A percentile compares a stretch with the other conserved stretches of the same genome.
Evolutionary conservation across 2,113 vertebrate species (phyloP).

Genomic region (Fulmarus glacialis): DNA sequence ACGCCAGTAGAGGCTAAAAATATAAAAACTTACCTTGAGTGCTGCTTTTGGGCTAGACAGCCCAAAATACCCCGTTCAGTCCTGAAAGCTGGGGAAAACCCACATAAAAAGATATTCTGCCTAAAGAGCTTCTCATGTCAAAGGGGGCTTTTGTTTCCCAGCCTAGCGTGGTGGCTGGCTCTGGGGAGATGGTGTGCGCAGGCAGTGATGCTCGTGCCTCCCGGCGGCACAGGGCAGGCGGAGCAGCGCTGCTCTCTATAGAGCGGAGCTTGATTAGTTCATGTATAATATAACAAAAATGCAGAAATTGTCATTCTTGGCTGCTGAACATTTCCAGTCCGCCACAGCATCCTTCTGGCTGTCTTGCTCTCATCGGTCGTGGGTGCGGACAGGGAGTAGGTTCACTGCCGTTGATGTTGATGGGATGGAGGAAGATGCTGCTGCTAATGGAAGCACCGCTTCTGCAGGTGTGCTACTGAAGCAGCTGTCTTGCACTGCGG

Average conservation of each 20-base stretch:
- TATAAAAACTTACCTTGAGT: not conserved
- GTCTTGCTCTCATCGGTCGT: accelerated
- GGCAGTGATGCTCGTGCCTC: not conserved
- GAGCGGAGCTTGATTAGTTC: accelerated
- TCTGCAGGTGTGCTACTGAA: not conserved
- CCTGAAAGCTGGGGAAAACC: not conserved
- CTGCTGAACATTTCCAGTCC: not conserved
- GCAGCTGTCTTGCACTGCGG: accelerated
- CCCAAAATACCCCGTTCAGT: not conserved
- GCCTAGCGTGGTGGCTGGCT: not conserved
- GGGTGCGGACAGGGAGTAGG: not conserved
- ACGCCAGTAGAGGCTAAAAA: not conserved
- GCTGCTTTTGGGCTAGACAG: not conserved
- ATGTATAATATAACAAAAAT: not conserved
- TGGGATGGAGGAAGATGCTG: not conserved
- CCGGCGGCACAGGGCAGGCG: not conserved
- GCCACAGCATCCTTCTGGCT: not conserved
- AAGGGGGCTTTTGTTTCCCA: not conserved
- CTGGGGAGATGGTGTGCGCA: not conserved
- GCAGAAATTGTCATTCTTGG: not conserved
- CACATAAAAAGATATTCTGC: not conserved
- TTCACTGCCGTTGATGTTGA: not conserved
- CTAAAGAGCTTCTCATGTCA: not conserved
- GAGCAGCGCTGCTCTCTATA: not conserved
- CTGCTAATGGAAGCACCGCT: not conserved